A percentile compares a stretch with the other conserved stretches of the same genome.
Conservation (phyloP, 2,888 invertebrate species). For the Andrena praecox region DNA sequence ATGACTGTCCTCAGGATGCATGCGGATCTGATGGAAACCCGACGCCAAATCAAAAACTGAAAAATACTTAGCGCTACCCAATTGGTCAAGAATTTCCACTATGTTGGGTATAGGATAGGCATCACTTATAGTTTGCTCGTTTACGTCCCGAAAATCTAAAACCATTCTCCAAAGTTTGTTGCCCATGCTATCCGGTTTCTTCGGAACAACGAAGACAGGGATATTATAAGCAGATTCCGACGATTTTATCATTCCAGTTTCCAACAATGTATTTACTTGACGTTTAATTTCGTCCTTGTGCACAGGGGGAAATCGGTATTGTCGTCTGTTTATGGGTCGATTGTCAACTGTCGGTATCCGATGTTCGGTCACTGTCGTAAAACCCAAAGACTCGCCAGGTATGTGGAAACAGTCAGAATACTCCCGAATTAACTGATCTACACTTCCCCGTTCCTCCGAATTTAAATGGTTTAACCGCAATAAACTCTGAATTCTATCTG, state of each 20-base stretch:
- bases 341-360: neutral
- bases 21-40: conserved; percentile 10
- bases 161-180: conserved; percentile 7
- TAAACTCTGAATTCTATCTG: neutral
- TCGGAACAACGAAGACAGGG: neutral
- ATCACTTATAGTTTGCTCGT: neutral
- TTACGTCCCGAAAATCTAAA: conserved; percentile 1
- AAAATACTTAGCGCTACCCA: conserved; percentile 10
- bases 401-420: conserved; percentile 3
- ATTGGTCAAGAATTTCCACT: conserved; percentile 10
- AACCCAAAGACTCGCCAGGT: neutral
- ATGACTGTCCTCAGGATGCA: conserved; percentile 1
- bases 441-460: no score
- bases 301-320: neutral
- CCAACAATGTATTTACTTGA: neutral
- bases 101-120: conserved; percentile 13
- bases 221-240: conserved; percentile 1
- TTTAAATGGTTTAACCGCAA: neutral
- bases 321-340: neutral
- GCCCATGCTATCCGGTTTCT: neutral
- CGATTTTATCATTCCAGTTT: neutral
- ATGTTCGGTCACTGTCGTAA: neutral
- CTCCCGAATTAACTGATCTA: neutral
- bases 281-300: conserved; percentile 9
- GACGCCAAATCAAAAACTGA: conserved; percentile 3